Conservation (phyloP, 2,113 vertebrate species). For the Cervus canadensis region DNA sequence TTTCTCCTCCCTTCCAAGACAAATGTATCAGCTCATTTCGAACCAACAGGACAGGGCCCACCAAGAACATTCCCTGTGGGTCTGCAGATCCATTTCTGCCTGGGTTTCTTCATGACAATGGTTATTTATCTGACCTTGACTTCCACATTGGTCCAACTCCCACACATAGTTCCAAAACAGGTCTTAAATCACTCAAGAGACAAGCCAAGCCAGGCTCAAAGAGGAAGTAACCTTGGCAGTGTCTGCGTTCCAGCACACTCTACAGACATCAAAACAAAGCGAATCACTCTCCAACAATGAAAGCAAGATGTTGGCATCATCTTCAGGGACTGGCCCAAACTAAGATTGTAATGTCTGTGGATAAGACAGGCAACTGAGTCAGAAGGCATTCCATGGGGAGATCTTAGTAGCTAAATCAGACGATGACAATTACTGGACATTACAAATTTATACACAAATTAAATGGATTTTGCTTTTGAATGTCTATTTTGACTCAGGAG, state of each 20-base stretch:
- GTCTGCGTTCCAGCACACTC: conserved; percentile 47
- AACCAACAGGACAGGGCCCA: not conserved
- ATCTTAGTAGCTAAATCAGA: not conserved
- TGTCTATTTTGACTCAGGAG: not conserved
- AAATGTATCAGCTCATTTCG: not conserved
- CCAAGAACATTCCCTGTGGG: not conserved
- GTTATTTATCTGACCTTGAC: conserved; percentile 54
- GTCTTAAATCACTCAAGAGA: conserved; percentile 56
- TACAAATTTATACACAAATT: not conserved
- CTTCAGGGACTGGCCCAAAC: not conserved
- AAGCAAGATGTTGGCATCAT: conserved; percentile 20
- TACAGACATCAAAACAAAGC: conserved; percentile 56
- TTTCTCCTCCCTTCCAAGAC: conserved; percentile 5
- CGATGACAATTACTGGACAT: not conserved
- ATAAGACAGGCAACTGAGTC: conserved; percentile 26
- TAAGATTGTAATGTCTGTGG: not conserved
- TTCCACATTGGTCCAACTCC: conserved; percentile 42
- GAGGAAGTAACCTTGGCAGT: conserved; percentile 54
- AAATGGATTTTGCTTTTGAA: not conserved
- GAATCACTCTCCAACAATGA: conserved; percentile 31
- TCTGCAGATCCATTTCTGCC: conserved; percentile 12
- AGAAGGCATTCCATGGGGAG: not conserved
- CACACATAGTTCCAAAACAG: conserved; percentile 54
- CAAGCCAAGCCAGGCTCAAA: conserved; percentile 57
- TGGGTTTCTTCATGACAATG: not conserved